Percentiles rank a stretch among this genome's conserved stretches.
phyloP scores from a whole-genome alignment of 2,113 vertebrate genomes.

The Zeus faber region DNA sequence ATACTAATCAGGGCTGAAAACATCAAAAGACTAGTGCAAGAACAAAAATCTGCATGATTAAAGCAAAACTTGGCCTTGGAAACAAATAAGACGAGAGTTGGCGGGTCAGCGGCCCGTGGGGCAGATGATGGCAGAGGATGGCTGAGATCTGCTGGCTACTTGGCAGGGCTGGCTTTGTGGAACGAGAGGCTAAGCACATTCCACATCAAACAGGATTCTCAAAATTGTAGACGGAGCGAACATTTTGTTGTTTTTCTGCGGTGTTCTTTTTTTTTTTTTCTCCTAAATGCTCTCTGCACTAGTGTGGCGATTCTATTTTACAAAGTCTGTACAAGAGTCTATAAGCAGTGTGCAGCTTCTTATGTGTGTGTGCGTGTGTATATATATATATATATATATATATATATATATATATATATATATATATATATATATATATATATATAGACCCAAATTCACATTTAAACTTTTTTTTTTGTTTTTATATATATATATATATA shows the following conservation, averaged over 20 bases:
- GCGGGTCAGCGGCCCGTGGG: neutral
- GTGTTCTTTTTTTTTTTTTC: slow-evolving; percentile 5
- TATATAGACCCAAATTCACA: too few species aligned
- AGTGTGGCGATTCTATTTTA: slow-evolving; percentile 33
- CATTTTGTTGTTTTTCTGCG: neutral
- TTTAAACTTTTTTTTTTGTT: too few species aligned
- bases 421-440: too few species aligned
- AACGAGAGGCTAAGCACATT: slow-evolving; percentile 28
- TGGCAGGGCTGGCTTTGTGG: neutral
- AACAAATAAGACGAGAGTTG: neutral
- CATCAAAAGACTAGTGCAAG: slow-evolving; percentile 25
- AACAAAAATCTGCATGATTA: slow-evolving; percentile 9
- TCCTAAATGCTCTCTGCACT: slow-evolving; percentile 16
- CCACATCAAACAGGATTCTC: slow-evolving; percentile 25
- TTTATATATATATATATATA: too few species aligned
- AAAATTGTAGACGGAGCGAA: slow-evolving; percentile 19
- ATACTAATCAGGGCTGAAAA: neutral
- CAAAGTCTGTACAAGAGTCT: slow-evolving; percentile 46
- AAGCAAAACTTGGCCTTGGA: slow-evolving; percentile 18
- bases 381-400: too few species aligned
- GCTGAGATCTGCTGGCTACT: slow-evolving; percentile 7
- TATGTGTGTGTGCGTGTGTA: too few species aligned
- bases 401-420: too few species aligned
- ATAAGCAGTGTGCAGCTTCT: too few species aligned
- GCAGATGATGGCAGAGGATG: neutral